Evolutionary conservation across 2,888 invertebrate genomes (phyloP).

Genomic region (Tuta absoluta): DNA sequence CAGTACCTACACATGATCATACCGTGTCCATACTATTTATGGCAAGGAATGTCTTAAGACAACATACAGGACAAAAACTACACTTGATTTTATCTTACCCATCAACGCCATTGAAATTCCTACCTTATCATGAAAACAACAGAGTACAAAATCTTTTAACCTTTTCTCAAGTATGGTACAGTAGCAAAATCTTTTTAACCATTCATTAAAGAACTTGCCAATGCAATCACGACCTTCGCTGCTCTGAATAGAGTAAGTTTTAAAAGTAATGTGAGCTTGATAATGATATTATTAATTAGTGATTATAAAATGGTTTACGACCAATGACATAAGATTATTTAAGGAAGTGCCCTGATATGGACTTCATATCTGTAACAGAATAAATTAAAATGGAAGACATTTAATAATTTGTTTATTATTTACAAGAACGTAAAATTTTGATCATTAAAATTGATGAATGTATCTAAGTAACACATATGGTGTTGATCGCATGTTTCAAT

Average conservation of each 20-base stretch:
- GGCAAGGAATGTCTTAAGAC: constrained; percentile 73
- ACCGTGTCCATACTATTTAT: constrained; percentile 57
- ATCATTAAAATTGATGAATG: too few species aligned
- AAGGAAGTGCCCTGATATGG: constrained; percentile 19
- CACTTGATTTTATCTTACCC: constrained; percentile 10
- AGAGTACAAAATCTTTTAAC: neutral
- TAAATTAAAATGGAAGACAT: neutral
- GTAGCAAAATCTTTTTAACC: constrained; percentile 21
- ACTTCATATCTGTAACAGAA: constrained; percentile 5
- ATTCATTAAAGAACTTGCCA: constrained; percentile 12
- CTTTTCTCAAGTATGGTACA: neutral
- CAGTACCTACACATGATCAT: neutral
- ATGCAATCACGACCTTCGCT: neutral
- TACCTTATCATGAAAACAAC: constrained; percentile 9
- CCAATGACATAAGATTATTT: constrained; percentile 43
- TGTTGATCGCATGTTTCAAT: too few species aligned
- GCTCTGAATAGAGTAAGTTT: constrained; percentile 10
- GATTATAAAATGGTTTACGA: constrained; percentile 55
- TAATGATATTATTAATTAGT: constrained; percentile 52
- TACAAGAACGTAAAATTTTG: neutral
- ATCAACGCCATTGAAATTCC: constrained; percentile 8
- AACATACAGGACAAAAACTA: constrained; percentile 57
- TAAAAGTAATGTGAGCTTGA: neutral
- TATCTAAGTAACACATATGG: too few species aligned
- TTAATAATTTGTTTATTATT: neutral